Percentiles rank a stretch among this genome's conserved stretches.
Evolutionary conservation across 64 coral and sea anemone genomes (phyloP).

Genomic region (Dendrophyllia cribrosa): DNA sequence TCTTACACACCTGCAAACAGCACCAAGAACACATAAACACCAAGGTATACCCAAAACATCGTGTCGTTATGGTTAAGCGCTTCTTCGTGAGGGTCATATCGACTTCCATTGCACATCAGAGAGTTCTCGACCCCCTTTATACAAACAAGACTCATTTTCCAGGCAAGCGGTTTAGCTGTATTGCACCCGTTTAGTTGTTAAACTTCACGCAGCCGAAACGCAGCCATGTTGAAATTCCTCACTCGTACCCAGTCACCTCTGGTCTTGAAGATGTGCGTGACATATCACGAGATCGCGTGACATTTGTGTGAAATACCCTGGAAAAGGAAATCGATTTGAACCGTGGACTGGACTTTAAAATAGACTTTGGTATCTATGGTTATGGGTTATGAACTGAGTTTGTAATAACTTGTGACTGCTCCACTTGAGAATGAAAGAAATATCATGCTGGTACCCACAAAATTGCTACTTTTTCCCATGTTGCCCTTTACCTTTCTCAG

Average conservation of each 20-base stretch:
- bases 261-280: neutral
- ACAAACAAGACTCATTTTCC: slow-evolving; percentile 52
- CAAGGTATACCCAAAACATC: slow-evolving; percentile 93
- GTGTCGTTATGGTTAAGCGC: slow-evolving; percentile 69
- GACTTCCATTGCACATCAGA: slow-evolving; percentile 76
- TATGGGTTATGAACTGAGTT: no score
- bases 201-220: neutral
- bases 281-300: no score
- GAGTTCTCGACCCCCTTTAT: slow-evolving; percentile 4
- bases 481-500: no score
- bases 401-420: no score
- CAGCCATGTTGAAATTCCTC: neutral
- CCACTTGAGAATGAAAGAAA: no score
- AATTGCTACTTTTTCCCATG: no score
- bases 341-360: no score
- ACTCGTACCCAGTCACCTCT: neutral
- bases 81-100: slow-evolving; percentile 65
- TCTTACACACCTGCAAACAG: slow-evolving; percentile 91
- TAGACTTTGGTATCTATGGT: no score
- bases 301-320: no score
- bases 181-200: neutral
- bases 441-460: no score
- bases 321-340: no score
- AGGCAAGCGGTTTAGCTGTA: neutral
- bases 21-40: slow-evolving; percentile 80